Evolutionary conservation across 2,113 vertebrate genomes (phyloP).

Genomic region (Pelobates fuscus): DNA sequence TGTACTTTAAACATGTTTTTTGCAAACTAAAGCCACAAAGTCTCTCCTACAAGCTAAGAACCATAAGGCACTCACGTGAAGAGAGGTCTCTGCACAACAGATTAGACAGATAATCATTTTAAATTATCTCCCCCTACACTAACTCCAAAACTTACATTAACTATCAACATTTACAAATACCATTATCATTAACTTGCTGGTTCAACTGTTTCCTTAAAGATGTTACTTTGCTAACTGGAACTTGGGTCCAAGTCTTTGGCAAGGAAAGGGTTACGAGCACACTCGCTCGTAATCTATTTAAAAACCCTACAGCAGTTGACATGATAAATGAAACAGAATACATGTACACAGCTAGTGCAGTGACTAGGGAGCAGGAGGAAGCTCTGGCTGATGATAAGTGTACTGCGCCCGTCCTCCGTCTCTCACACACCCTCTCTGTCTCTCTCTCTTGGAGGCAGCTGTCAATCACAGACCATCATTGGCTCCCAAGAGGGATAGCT

Average conservation of each 20-base stretch:
- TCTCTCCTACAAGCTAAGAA: no score
- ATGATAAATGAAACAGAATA: constrained; percentile 77
- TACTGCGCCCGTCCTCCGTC: constrained; percentile 75
- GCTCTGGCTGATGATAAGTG: constrained; percentile 74
- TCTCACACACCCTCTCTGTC: constrained; percentile 50
- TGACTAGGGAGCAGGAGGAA: constrained; percentile 56
- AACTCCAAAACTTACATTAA: no score
- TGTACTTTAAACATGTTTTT: no score
- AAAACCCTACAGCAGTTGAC: constrained; percentile 58
- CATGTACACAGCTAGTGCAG: constrained; percentile 69
- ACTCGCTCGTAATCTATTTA: constrained; percentile 68
- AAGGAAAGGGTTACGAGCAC: constrained; percentile 56
- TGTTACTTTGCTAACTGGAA: constrained; percentile 38
- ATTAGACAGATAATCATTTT: no score
- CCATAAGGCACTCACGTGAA: no score
- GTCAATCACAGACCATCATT: constrained; percentile 88
- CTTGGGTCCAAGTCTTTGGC: not conserved
- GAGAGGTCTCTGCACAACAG: no score
- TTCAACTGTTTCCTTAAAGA: not conserved
- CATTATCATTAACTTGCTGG: not conserved
- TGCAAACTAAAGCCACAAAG: no score
- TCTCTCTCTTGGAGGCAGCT: constrained; percentile 90
- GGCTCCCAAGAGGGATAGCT: constrained; percentile 93
- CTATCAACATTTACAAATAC: no score
- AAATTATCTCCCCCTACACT: no score